Percentiles rank a stretch among this genome's conserved stretches.
Conservation (phyloP, 2,888 invertebrate species). For the Taphrorychus bicolor region DNA sequence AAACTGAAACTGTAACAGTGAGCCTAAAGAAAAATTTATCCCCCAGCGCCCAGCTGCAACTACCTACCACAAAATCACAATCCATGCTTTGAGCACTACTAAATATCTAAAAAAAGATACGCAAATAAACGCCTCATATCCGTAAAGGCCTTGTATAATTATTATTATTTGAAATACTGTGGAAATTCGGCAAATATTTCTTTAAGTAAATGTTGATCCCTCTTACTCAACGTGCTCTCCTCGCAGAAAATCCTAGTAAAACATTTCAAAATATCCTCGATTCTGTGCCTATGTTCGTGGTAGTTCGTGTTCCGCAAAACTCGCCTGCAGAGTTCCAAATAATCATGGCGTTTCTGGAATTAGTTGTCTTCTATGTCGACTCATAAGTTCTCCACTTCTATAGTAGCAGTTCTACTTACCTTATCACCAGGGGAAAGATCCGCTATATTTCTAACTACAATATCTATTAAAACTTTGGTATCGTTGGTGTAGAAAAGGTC, state of each 20-base stretch:
- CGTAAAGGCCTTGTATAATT: background rate
- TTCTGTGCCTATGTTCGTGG: slow-evolving; percentile 78
- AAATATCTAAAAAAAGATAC: too few species aligned
- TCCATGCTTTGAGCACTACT: too few species aligned
- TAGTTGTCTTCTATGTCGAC: slow-evolving; percentile 2
- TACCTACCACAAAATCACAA: too few species aligned
- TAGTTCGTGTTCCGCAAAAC: slow-evolving; percentile 85
- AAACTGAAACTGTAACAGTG: too few species aligned
- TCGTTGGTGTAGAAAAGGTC: slow-evolving; percentile 94
- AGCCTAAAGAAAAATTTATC: too few species aligned
- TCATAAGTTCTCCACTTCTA: background rate
- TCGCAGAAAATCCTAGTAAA: slow-evolving; percentile 88
- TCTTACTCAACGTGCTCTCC: slow-evolving; percentile 75
- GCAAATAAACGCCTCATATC: too few species aligned
- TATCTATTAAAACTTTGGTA: slow-evolving; percentile 91
- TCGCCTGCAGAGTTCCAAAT: slow-evolving; percentile 80
- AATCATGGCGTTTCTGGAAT: slow-evolving; percentile 74
- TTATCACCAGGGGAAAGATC: slow-evolving; percentile 88
- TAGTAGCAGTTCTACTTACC: too few species aligned
- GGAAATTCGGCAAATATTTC: slow-evolving; percentile 88
- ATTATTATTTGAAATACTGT: slow-evolving; percentile 68
- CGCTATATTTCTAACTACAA: slow-evolving; percentile 87
- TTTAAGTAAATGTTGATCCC: slow-evolving; percentile 79
- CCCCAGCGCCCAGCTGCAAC: too few species aligned
- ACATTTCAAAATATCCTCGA: slow-evolving; percentile 82